Base-by-base conservation (phyloP, 2,888 invertebrate species). In the Hemithea aestivaria region DNA sequence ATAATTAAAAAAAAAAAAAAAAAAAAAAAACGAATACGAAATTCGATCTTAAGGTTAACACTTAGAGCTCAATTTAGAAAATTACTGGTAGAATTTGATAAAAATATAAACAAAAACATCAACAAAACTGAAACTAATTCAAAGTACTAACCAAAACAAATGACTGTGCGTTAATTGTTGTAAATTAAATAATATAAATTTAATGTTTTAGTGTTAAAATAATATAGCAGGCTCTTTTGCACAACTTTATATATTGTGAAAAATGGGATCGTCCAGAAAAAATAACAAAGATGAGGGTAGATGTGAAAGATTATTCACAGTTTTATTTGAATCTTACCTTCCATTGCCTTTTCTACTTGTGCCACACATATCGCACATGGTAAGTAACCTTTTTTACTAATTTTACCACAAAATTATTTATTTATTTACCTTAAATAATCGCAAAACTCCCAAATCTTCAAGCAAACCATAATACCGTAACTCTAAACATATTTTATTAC, bases 321-420 rank as follows among this genome's bases (percentile, higher is more conserved):
- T 50, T 38, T 41, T 41, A 42, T 54, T 48, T 46, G 32, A 48
- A 30, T 47, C 38, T 50, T 71, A 72, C 68, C 73, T 67, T 43
- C 73, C 45, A 34, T 31, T 54, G 48, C 42, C 41, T 57, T 60
- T 62, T 59, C 58, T 47, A 36, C 44, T 33, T 33, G 41, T 42
- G 57, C 59, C 66, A 62, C 56, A 65, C 54, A 41, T 61, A 51
- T 54, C 41, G 51, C 75, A 73, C 69, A 67, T 66, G 79, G 81
- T 80, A 69, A 80, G 78, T 71, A 11, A 5, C 47, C 48, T 28
- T 49, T 52, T 55, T 50, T 51, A 51, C 27, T 41, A 16, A 49
- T 51, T 52, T 37, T 51, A 40, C 37, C 47, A 52, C 48, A 49
- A 47, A 38, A 47, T 48, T 53, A 61, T 62, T 67, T 63, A 57